phyloP scores from a whole-genome alignment of 2,888 invertebrate genomes.

The Melinopterus prodromus region DNA sequence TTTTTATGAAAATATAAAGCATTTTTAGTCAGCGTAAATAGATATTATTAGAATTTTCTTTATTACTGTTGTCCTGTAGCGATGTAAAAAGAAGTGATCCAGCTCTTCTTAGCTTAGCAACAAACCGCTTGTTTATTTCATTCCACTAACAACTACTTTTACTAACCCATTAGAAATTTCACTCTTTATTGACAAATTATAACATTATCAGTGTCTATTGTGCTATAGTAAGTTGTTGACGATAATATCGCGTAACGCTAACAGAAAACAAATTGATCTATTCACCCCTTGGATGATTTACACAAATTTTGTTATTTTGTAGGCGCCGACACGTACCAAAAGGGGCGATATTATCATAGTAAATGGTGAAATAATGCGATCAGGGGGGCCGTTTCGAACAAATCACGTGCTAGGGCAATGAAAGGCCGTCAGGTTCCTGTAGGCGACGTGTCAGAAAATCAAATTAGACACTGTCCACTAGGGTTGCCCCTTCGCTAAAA shows the following conservation, averaged over 20 bases:
- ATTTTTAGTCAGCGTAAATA: no score
- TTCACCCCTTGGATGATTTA: background rate
- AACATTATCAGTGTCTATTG: background rate
- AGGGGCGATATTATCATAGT: background rate
- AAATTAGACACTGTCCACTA: background rate
- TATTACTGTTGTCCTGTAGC: no score
- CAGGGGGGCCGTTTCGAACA: background rate
- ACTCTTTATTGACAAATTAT: background rate
- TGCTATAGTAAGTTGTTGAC: background rate
- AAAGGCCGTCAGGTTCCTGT: background rate
- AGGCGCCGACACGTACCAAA: background rate
- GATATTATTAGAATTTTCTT: no score
- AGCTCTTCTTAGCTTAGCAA: no score
- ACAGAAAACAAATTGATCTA: background rate
- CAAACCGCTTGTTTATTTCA: no score
- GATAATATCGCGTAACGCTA: background rate
- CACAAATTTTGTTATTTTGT: background rate
- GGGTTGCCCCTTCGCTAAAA: background rate
- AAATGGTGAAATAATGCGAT: constrained; percentile 4
- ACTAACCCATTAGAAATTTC: no score
- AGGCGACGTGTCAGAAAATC: background rate
- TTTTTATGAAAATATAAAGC: no score
- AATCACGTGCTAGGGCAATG: background rate
- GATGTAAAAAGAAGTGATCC: no score
- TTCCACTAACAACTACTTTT: no score